Evolutionary conservation across 2,888 invertebrate genomes (phyloP), one percentile per base, ranked within the genome.

Genomic region (Tryphoninae sp.): DNA sequence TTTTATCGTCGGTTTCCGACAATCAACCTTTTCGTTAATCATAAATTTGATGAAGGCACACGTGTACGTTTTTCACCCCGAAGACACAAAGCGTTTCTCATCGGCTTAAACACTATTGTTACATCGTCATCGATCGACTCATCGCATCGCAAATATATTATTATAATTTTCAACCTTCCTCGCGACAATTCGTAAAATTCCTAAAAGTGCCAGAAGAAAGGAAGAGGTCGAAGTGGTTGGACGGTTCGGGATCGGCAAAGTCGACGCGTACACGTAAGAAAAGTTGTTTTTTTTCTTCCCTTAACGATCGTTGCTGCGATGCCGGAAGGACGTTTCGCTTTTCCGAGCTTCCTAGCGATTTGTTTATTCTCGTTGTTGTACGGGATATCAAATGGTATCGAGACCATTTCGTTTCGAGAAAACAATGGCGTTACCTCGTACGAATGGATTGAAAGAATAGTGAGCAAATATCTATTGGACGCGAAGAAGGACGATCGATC

Each of bases 391-490:
- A 61, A 33, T 13, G 19, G 11, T 9, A 64, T 64, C 16, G 16
- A 45, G 9, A 45, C 19, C 13, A 19, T 45, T 16, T 42, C 62
- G 8, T 40, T 8, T 55, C 22, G 55, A 42, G 22, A 55, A 40
- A 22, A 13, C 13, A 33, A 16, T 33, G 11, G 53, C n/a, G n/a
- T 51, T 1, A 64, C 64, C 22, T 51, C 42, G 2, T 64, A 74
- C 53, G 51, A 33, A n/a, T 62, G 62, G 55, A 64, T 74, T 42
- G 64, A 74, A 40, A 40, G 16, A 55, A 26, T 9, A 9, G 64
- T 74, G 22, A 64, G 19, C 19, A 22, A 40, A 11, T 19, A 55
- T 64, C 55, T 64, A 40, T 26, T 74, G 13, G 33, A 45, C 55
- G 55, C 49, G 22, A 26, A 64, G 51, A 9, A 58, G 22, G 4